These are phyloP conservation scores for Amblyjoppa fuscipennis DNA, from an alignment of 2,888 invertebrate species.

Conservation along the genomic window DNA sequence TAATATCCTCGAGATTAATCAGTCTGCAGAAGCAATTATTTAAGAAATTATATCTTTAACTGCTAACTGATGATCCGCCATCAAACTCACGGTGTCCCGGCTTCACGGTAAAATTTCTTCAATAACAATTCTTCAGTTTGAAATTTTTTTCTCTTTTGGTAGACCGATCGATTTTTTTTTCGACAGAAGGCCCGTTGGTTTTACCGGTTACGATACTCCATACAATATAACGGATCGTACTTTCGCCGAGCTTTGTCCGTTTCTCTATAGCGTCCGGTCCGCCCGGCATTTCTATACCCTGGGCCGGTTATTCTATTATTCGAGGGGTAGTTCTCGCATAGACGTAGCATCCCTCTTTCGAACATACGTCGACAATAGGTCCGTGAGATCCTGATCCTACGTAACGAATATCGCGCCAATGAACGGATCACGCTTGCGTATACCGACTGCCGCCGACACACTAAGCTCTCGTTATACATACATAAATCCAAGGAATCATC, in stretches of 20 bases:
- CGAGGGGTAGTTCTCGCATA: slow-evolving; percentile 40
- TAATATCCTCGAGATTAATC: neutral
- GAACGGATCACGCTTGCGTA: slow-evolving; percentile 9
- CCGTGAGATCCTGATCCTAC: slow-evolving; percentile 25
- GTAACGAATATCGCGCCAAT: slow-evolving; percentile 14
- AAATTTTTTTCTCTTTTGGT: neutral
- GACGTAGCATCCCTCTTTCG: slow-evolving; percentile 17
- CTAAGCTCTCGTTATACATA: neutral
- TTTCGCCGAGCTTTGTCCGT: neutral
- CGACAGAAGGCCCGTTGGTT: neutral
- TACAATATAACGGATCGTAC: neutral
- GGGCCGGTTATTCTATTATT: neutral
- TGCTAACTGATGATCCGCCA: neutral
- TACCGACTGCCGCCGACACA: neutral
- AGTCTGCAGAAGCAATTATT: slow-evolving; percentile 4
- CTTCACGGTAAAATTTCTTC: too few relatives aligned
- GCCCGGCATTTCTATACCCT: slow-evolving; percentile 5
- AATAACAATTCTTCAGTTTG: neutral
- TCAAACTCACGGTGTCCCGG: neutral
- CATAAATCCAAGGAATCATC: slow-evolving; percentile 6
- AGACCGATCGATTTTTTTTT: neutral
- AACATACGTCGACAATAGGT: neutral
- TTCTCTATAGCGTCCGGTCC: neutral
- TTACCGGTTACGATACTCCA: neutral
- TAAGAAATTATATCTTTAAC: neutral